Evolutionary conservation across 2,797 vertebrate genomes (phyloP), one percentile per base, ranked within the genome.

Genomic region (Platyrinchus mystaceus): DNA sequence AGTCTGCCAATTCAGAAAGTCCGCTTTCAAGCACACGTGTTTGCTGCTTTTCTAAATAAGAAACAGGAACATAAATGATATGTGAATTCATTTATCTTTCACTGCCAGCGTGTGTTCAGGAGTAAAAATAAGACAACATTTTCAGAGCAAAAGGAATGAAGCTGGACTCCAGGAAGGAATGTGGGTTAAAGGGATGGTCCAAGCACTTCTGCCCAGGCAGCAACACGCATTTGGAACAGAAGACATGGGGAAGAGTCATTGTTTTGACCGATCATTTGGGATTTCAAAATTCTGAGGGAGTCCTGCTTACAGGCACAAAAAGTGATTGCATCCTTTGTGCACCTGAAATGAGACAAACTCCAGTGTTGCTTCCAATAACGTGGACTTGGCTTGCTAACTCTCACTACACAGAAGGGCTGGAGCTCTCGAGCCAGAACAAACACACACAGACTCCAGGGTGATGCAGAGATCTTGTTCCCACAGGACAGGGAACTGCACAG

Each of bases 1-100:
- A 39, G 10, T 3, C 20, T 32, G 16, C 15, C 7, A 3, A 15
- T 28, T 49, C 13, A 56, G 39, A 76, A 55, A 32, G 39, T 14
- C 18, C 26, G 30, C 14, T 16, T 73, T 41, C 84, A 73, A 26
- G 41, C 24, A 8, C 0, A 41, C 28, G 0, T 4, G 1, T 6
- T 19, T 28, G 36, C 12, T 8, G 8, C 9, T 13, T 10, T 41
- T n/a, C 41, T 22, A 3, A 50, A 20, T 59, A 56, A 60, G 21
- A 55, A 66, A 52, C 2, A 56, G 13, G 10, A 73, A 44, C 53
- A 53, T 5, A 49, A 21, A 21, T 15, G 36, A 22, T 9, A 68
- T 8, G 9, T 34, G 14, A 36, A 44, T 49, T 44, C 32, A 53
- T 50, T 69, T 66, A 21, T 20, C 26, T 74, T 56, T 17, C 23